phyloP scores from a whole-genome alignment of 1,140 invertebrate genomes.

The Anagrus nilaparvatae region DNA sequence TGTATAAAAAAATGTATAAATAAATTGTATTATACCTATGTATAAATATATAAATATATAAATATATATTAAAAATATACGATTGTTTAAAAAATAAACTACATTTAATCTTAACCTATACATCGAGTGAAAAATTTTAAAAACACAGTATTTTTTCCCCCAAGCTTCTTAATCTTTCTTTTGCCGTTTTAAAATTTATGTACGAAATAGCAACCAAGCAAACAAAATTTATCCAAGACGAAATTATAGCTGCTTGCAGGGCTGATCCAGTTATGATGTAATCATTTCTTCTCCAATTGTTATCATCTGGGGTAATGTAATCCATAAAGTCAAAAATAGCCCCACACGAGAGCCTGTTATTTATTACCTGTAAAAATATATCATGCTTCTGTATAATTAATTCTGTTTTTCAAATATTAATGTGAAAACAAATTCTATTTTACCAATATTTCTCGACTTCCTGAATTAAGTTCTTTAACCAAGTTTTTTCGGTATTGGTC shows the following conservation, averaged over 20 bases:
- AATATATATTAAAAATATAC: not conserved
- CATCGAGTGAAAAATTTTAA: slow-evolving; percentile 3
- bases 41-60: slow-evolving; percentile 1
- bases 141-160: slow-evolving; percentile 26
- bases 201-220: slow-evolving; percentile 27
- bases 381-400: too few relatives aligned
- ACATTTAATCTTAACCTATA: not conserved
- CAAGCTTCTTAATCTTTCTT: slow-evolving; percentile 21
- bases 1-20: slow-evolving; percentile 17
- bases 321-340: slow-evolving; percentile 66
- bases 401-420: too few relatives aligned
- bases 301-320: slow-evolving; percentile 51
- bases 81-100: not conserved
- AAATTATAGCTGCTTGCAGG: slow-evolving; percentile 47
- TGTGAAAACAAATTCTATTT: too few relatives aligned
- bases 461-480: slow-evolving; percentile 36
- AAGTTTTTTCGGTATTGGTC: slow-evolving; percentile 51
- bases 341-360: slow-evolving; percentile 51
- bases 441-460: slow-evolving; percentile 35
- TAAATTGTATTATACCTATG: slow-evolving; percentile 20
- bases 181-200: slow-evolving; percentile 46
- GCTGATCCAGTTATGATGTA: slow-evolving; percentile 52
- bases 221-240: slow-evolving; percentile 48
- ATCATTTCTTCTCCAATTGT: slow-evolving; percentile 46
- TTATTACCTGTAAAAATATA: slow-evolving; percentile 44